Base-by-base conservation (phyloP, 1,140 invertebrate genomes). In the Drosophila cardini region DNA sequence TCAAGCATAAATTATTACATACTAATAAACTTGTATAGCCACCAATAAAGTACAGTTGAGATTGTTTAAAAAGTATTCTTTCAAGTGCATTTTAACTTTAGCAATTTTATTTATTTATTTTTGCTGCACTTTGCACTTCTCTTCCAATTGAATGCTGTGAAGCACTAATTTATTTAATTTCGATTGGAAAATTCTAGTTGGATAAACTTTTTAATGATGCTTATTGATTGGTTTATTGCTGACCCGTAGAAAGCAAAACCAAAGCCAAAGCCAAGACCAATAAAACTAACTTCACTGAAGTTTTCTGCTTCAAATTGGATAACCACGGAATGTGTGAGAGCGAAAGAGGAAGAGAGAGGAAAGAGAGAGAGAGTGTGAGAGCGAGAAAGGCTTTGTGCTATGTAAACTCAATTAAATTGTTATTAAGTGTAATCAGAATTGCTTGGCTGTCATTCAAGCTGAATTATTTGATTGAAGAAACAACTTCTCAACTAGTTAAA, bases 151-250 rank as follows among this genome's bases (percentile, higher is more conserved):
- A 55, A 52, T 71, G 68, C n/a, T 40, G 15, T 32, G 46, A 32
- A 55, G 64, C 46, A 79, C 34, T 58, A 60, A 61, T 69, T 80
- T 72, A 85, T 80, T 72, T 86, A 75, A 86, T 85, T 75, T 57
- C 36, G 11, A 67, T 55, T 67, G 63, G 40, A 45, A 67, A 67
- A 46, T 65, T 42, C 15, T 61, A 21, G 42, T 43, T 52, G 75
- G 32, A 50, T 76, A 61, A 87, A 87, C 63, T 86, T 86, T 76
- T 76, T 55, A 67, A 79, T 79, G 80, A 79, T 78, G 72, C 68
- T 79, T 82, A 87, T 87, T 79, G 83, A 79, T 72, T 78, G 60
- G 43, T 64, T 71, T 63, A 71, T 57, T 53, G 65, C 50, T 61
- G 26, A 40, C 38, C 10, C 50, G 58, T 38, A 62, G 30, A 21